Conservation (phyloP, 2,797 vertebrate species). For the Australoheros facetus region DNA sequence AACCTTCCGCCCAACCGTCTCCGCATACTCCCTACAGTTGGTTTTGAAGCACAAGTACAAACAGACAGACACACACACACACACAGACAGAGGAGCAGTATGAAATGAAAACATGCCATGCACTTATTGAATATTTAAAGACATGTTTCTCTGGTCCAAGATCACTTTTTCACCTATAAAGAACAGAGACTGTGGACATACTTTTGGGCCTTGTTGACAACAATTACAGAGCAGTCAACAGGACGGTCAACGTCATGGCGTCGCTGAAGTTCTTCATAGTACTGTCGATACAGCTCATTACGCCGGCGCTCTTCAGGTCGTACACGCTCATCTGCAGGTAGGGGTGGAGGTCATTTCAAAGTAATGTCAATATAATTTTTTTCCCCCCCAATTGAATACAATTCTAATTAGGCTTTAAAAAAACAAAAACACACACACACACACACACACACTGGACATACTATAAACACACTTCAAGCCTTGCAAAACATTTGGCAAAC, state of each 20-base stretch:
- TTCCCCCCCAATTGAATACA: background rate
- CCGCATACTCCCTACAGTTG: conserved; percentile 91
- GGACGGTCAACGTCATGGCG: conserved; percentile 92
- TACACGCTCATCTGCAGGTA: conserved; percentile 75
- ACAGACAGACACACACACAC: fast-evolving
- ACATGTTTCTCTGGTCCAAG: fast-evolving
- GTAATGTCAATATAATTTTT: background rate
- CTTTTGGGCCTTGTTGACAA: conserved; percentile 98
- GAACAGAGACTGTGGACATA: conserved; percentile 73
- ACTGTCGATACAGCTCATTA: conserved; percentile 95
- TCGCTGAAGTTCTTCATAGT: conserved; percentile 96
- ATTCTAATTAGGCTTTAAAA: background rate
- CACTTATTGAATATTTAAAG: background rate
- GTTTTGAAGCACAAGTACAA: conserved; percentile 45
- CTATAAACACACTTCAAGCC: no score
- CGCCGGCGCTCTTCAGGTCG: conserved; percentile 90
- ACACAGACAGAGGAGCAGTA: conserved; percentile 30
- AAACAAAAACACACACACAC: no score
- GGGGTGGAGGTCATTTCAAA: background rate
- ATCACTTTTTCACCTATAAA: background rate
- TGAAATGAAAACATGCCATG: conserved; percentile 60
- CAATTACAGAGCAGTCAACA: conserved; percentile 97
- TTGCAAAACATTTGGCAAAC: no score
- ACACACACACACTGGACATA: no score
- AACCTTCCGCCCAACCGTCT: conserved; percentile 94